A percentile compares a stretch with the other conserved stretches of the same genome.
Evolutionary conservation across 2,113 vertebrate genomes (phyloP).

Genomic region (Columba janthina): DNA sequence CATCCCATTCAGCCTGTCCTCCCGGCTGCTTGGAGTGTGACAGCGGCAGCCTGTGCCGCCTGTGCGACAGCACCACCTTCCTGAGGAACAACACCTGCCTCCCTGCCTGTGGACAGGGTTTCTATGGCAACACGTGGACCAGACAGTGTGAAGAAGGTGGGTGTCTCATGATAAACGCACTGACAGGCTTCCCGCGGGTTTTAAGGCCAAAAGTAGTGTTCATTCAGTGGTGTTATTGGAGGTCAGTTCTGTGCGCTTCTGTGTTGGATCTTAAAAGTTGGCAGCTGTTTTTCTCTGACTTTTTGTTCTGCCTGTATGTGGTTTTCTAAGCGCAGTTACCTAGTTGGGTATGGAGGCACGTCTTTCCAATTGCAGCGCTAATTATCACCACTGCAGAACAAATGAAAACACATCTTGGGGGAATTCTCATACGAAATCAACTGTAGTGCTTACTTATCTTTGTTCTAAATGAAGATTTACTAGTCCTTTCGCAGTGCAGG

Average conservation of each 20-base stretch:
- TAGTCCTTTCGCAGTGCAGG: not conserved
- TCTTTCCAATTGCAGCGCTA: not conserved
- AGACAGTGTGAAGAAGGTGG: slow-evolving; percentile 84
- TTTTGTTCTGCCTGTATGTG: rapidly evolving
- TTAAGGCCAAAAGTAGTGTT: not conserved
- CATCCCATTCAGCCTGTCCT: slow-evolving; percentile 79
- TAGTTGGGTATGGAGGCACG: not conserved
- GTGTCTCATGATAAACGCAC: not conserved
- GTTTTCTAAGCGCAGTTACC: not conserved
- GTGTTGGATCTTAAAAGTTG: not conserved
- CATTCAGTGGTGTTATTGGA: not conserved
- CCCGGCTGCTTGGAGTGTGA: slow-evolving; percentile 83
- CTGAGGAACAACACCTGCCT: slow-evolving; percentile 82
- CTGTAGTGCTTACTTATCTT: not conserved
- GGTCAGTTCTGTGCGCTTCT: not conserved
- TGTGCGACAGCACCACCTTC: slow-evolving; percentile 76
- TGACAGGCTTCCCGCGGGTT: not conserved
- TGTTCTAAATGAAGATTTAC: not conserved
- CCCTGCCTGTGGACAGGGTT: slow-evolving; percentile 82
- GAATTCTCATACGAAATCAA: not conserved
- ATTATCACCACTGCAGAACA: not conserved
- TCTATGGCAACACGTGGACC: slow-evolving; percentile 73
- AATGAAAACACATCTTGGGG: not conserved
- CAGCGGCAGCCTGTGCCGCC: slow-evolving; percentile 68
- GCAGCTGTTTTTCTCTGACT: not conserved